These are phyloP conservation scores for Tipula lateralis DNA, from an alignment of 2,888 invertebrate genomes.

Conservation along the genomic window DNA sequence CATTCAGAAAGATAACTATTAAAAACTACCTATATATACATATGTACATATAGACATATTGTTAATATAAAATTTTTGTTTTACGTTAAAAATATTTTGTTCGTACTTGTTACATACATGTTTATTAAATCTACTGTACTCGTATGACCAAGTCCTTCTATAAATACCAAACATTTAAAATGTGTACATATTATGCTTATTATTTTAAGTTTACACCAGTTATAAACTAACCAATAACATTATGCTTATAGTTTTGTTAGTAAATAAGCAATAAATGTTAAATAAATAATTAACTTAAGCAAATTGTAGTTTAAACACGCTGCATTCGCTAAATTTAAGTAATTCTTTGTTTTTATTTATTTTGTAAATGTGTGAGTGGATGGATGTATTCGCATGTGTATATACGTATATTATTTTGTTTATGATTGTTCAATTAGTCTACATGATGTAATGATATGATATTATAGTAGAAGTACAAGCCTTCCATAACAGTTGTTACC, in stretches of 20 bases:
- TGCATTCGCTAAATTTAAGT: too few relatives aligned
- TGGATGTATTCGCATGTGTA: too few relatives aligned
- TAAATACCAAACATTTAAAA: background rate
- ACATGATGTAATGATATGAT: too few relatives aligned
- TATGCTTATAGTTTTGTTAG: background rate
- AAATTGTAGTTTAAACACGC: background rate
- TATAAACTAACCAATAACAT: background rate
- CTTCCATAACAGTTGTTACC: too few relatives aligned
- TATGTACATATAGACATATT: background rate
- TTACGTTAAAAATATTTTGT: background rate
- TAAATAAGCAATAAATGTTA: background rate
- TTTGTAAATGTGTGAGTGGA: too few relatives aligned
- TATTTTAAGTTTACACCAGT: background rate
- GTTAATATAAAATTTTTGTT: background rate
- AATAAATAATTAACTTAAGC: background rate
- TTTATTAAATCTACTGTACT: background rate
- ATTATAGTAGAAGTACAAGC: too few relatives aligned
- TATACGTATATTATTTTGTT: too few relatives aligned
- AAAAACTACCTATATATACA: background rate
- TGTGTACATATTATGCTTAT: background rate
- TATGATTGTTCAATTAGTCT: too few relatives aligned
- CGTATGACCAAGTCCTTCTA: background rate
- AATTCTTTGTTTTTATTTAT: too few relatives aligned
- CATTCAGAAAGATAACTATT: background rate
- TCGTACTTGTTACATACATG: background rate